Evolutionary conservation across 1,140 invertebrate genomes (phyloP).

Genomic region (Sinella curviseta): DNA sequence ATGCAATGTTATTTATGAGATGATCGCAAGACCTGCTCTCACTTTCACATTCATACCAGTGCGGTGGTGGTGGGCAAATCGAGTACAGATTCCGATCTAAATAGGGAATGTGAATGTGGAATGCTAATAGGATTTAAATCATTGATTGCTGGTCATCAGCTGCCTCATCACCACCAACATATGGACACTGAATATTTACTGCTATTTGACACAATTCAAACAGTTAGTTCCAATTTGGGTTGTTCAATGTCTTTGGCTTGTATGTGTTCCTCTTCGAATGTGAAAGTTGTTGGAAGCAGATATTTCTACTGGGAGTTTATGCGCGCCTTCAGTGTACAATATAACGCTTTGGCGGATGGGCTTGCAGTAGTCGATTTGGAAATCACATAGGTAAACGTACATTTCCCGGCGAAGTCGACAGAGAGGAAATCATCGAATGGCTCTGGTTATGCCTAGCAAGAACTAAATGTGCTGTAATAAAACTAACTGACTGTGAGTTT

Average conservation of each 20-base stretch:
- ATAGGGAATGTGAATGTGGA: not conserved
- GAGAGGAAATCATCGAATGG: not conserved
- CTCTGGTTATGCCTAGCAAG: not conserved
- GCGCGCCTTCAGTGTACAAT: not conserved
- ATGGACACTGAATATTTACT: not conserved
- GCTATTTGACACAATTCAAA: not conserved
- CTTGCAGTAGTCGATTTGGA: too few species aligned
- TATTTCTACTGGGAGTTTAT: not conserved
- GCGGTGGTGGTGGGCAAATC: too few species aligned
- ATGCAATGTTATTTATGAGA: too few species aligned
- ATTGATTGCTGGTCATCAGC: not conserved
- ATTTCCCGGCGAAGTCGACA: not conserved
- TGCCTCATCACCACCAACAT: not conserved
- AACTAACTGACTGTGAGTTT: not conserved
- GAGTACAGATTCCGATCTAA: not conserved
- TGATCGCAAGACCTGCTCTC: too few species aligned
- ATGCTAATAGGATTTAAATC: not conserved
- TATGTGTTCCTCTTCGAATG: too few species aligned
- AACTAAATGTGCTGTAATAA: not conserved
- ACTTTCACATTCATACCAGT: too few species aligned
- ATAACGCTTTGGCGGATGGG: too few species aligned
- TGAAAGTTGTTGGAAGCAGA: not conserved
- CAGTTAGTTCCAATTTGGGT: not conserved
- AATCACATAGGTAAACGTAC: not conserved
- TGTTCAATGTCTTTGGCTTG: too few species aligned